Evolutionary conservation across 2,888 invertebrate genomes (phyloP).

Genomic region (Rhaphigaster nebulosa): DNA sequence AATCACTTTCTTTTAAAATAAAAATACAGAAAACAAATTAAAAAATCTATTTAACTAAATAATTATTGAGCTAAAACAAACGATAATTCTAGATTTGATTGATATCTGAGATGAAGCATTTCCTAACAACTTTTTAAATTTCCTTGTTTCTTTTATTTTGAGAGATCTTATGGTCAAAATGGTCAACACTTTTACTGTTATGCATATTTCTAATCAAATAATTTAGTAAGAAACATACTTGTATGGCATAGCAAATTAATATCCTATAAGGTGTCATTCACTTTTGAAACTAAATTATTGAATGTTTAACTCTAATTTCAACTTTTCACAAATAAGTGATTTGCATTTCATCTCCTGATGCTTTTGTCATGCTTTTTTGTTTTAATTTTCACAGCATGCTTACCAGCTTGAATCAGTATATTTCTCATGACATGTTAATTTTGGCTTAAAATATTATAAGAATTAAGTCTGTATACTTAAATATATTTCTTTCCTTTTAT

Average conservation of each 20-base stretch:
- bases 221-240: background rate
- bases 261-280: background rate
- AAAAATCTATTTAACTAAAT: background rate
- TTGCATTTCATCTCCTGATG: background rate
- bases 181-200: background rate
- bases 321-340: background rate
- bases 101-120: background rate
- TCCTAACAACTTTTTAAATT: background rate
- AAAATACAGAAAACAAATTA: background rate
- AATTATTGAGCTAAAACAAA: background rate
- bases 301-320: background rate
- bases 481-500: background rate
- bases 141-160: background rate
- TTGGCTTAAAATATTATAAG: background rate
- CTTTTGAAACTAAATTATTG: constrained; percentile 26
- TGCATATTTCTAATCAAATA: background rate
- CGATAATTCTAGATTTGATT: background rate
- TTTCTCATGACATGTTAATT: background rate
- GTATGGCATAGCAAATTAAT: background rate
- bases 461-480: background rate
- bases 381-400: background rate
- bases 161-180: background rate
- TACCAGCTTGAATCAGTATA: background rate
- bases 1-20: background rate
- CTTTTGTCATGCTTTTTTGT: background rate